Conservation (phyloP, 2,888 invertebrate species). For the Hydriomena furcata region DNA sequence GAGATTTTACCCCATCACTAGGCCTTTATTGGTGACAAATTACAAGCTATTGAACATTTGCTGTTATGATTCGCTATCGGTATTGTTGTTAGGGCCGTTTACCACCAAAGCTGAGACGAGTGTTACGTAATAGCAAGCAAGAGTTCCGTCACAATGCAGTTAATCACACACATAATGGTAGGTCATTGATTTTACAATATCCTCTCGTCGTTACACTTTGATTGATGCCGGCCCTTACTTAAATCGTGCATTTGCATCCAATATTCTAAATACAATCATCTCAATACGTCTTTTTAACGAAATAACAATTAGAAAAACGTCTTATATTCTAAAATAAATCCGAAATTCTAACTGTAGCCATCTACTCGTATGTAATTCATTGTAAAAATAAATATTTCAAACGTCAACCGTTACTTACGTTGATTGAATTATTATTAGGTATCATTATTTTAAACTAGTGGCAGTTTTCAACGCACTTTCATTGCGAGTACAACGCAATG, state of each 20-base stretch:
- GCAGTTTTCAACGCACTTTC: conserved; percentile 74
- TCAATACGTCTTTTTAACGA: conserved; percentile 51
- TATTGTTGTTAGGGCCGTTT: background rate
- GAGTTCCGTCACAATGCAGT: background rate
- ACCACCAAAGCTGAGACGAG: background rate
- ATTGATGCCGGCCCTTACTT: background rate
- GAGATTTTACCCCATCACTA: conserved; percentile 17
- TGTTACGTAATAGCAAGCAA: conserved; percentile 3
- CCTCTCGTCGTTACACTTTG: background rate
- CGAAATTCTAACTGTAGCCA: conserved; percentile 54
- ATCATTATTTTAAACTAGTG: conserved; percentile 76
- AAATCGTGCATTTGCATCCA: conserved; percentile 10
- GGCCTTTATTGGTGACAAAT: conserved; percentile 20
- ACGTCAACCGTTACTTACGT: conserved; percentile 60
- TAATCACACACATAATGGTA: background rate
- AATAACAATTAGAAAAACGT: conserved; percentile 49
- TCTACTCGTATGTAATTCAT: conserved; percentile 44
- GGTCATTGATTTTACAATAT: background rate
- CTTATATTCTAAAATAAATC: conserved; percentile 42
- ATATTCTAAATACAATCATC: conserved; percentile 29
- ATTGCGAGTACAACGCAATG: conserved; percentile 36
- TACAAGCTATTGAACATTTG: background rate
- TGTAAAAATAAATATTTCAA: conserved; percentile 61
- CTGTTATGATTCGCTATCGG: background rate
- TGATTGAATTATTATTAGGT: conserved; percentile 65